Base-by-base conservation (phyloP, 2,113 vertebrate species). In the Serranochromis macrocephalus region DNA sequence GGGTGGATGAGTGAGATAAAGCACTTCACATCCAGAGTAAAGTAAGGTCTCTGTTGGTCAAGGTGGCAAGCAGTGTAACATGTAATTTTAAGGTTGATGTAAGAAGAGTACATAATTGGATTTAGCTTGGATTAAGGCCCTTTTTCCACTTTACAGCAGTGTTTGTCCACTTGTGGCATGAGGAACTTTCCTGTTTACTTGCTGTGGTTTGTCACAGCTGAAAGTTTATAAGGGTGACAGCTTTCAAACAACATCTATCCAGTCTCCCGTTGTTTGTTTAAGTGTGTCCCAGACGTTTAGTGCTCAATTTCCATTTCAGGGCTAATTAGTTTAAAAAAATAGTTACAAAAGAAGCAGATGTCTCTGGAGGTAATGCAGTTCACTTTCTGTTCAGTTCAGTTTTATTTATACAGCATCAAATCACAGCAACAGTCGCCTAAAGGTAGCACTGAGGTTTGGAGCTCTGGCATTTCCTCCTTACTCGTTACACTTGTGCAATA, bases 271-370 rank as follows among this genome's bases (percentile, higher is more conserved):
- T 38, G 61, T 66, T 36, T 66, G 16, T 63, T 66, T n/a, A 36
- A 12, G 10, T 66, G 9, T 36, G 31, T 36, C 6, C 31, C 61
- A 66, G 31, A 66, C 2, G 2, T 36, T 66, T n/a, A n/a, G 6
- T 66, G 17, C 61, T 66, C 10, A 7, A 12, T 38, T 66, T n/a
- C 17, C 61, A 66, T 38, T 36, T n/a, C 36, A 66, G 31, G 31
- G 17, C 61, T 36, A 11, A 66, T 12, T n/a, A 11, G 17, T 55
- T 55, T 11, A 1, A 10, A 33, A 63, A n/a, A n/a, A 66, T 5
- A 5, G 2, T 7, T 7, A n/a, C 6, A n/a, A 36, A 66, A 66
- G 31, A 36, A 63, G 31, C 58, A 66, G 10, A 0, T 12, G 31
- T 36, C 33, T n/a, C 31, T 7, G 61, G 31, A 36, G 31, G 61